Evolutionary conservation across 1,140 invertebrate genomes (phyloP), one percentile per base, ranked within the genome.

Genomic region (Ptiloglossa arizonensis): DNA sequence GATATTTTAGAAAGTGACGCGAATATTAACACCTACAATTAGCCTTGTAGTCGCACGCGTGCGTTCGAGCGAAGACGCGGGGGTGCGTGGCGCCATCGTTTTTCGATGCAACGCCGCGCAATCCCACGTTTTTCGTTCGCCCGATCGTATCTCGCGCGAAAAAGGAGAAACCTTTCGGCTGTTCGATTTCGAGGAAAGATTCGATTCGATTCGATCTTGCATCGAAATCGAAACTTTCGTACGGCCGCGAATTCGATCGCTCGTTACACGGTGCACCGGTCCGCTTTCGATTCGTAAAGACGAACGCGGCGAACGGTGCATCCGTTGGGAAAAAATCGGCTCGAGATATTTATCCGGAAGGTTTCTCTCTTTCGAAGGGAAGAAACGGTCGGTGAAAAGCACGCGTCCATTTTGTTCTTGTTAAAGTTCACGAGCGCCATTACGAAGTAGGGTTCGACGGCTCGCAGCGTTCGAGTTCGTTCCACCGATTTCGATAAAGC

Each of bases 1-100:
- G 81, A 82, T 89, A 90, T 87, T 90, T 89, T 79, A 60, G 81
- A 88, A 77, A 86, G 71, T 86, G 87, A 89, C 87, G 89, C 72
- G 79, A 85, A 84, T 84, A 88, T 87, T 87, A 83, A 72, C 78
- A 66, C 38, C 62, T 68, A 52, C 69, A 69, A 83, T 83, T 68
- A 38, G 35, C 32, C 70, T 79, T 56, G 50, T 19, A 15, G 35
- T 46, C 38, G 62, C 44, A 70, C 29, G 19, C 56, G 32, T 41
- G 27, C 22, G 52, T 41, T 19, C 22, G 6, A 5, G 8, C 57
- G 32, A 19, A 8, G 11, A 2, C 22, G 29, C 57, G 57, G 19
- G 70, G 46, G 38, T n/a, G 41, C 15, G 29, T 52, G 56, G 52
- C 56, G 67, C 56, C 32, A 29, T 27, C 29, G 15, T 66, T 66